Base-by-base conservation (phyloP, 2,888 invertebrate genomes). In the Noctua fimbriata region DNA sequence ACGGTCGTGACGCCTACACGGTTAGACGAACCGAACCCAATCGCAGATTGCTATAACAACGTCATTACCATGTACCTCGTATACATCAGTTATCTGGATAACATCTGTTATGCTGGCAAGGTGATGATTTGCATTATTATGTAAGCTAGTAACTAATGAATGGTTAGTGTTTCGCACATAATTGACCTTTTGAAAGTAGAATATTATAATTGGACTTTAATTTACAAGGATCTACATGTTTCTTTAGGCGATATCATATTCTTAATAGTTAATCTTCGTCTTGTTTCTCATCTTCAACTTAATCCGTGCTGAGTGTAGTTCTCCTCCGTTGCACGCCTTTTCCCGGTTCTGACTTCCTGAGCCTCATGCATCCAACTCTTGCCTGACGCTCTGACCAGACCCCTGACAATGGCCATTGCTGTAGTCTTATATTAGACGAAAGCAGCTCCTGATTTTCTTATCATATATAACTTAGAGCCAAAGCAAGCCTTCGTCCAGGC, bases 11-110 rank as follows among this genome's bases (percentile, higher is more conserved):
- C 93, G 89, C 94, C 94, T 90, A 94, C 95, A 83, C 86, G 79
- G 78, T 79, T 76, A 87, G 88, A 89, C 79, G 81, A 87, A 78
- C 89, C 93, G 92, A 88, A 83, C 85, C 93, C 85, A 94, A 94
- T 94, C 92, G 92, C 90, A 93, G 93, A 94, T 94, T 92, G 92
- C 90, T 91, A 84, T 90, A 92, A 90, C 91, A 90, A 91, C 91
- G 89, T 92, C 90, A 92, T 92, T 89, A 90, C 89, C 2, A 58
- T 58, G 4, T n/a, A 58, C n/a, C 84, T 83, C 85, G 83, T 87
- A 72, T 49, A 83, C 75, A 70, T 83, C 74, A 71, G 74, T 70
- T 80, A 82, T 86, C 81, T 81, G 77, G 58, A 75, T 84, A 86
- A 76, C 86, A 88, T 86, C 88, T 87, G 85, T 75, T 84, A 75